Percentiles rank a stretch among this genome's conserved stretches.
phyloP scores from a whole-genome alignment of 2,888 invertebrate species.

The Acronicta leporina region DNA sequence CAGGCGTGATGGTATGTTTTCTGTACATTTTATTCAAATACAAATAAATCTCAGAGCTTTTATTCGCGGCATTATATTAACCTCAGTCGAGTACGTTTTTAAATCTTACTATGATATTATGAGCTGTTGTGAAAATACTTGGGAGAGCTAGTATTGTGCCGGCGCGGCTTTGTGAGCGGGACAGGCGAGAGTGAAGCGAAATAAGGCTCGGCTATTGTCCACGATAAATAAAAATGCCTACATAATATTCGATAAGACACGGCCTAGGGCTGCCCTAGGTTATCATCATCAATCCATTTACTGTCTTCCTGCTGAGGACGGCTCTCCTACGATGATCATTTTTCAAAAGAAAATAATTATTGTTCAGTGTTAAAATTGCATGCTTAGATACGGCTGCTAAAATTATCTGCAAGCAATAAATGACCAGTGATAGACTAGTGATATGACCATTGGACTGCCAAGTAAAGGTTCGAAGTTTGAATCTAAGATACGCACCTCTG shows the following conservation, averaged over 20 bases:
- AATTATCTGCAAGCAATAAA: no score
- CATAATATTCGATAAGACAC: constrained; percentile 61
- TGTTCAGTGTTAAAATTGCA: no score
- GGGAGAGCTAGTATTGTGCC: constrained; percentile 65
- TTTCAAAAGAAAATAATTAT: no score
- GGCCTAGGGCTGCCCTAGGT: constrained; percentile 29
- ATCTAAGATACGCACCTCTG: no score
- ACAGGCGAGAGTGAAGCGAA: constrained; percentile 59
- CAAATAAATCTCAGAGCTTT: constrained; percentile 8
- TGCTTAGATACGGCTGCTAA: no score
- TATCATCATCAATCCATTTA: no score
- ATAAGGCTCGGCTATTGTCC: constrained; percentile 60
- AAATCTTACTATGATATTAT: constrained; percentile 34
- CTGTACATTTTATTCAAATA: not conserved
- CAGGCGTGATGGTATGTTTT: no score
- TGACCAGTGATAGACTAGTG: no score
- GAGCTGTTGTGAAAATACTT: constrained; percentile 61
- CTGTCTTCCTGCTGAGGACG: no score
- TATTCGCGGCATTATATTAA: constrained; percentile 14
- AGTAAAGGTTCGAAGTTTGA: no score
- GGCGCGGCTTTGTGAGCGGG: constrained; percentile 61
- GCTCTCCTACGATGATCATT: no score
- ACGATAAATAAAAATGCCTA: constrained; percentile 59
- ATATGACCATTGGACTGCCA: no score
- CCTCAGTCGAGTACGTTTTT: constrained; percentile 30